Percentiles rank a stretch among this genome's conserved stretches.
Conservation (phyloP, 2,888 invertebrate genomes). For the Saturnia pavonia region DNA sequence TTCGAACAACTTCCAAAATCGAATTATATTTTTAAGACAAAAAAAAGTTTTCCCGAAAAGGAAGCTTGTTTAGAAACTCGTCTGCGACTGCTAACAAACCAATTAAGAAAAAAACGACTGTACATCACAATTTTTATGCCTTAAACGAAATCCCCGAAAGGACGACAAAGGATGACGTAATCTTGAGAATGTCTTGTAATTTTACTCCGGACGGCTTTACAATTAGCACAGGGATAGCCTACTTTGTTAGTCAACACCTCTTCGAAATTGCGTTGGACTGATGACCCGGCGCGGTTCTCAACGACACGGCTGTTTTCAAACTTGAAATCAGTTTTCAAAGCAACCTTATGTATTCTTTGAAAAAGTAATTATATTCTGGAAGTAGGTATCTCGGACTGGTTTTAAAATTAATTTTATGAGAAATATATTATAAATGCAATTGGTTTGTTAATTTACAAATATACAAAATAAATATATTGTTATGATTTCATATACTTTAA, state of each 20-base stretch:
- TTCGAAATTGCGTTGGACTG: slow-evolving; percentile 32
- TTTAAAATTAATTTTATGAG: slow-evolving; percentile 21
- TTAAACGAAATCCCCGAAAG: slow-evolving; percentile 30
- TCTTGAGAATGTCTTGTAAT: slow-evolving; percentile 44
- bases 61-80: slow-evolving; percentile 35
- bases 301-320: slow-evolving; percentile 32
- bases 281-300: slow-evolving; percentile 22
- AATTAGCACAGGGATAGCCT: slow-evolving; percentile 41
- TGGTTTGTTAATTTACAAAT: too few relatives aligned
- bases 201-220: slow-evolving; percentile 37
- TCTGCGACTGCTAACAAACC: slow-evolving; percentile 43
- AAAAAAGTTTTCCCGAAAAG: slow-evolving; percentile 32
- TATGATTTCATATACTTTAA: too few relatives aligned
- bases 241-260: slow-evolving; percentile 49
- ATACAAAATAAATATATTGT: too few relatives aligned
- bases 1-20: slow-evolving; percentile 31
- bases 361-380: slow-evolving; percentile 25
- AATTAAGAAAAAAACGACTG: slow-evolving; percentile 42
- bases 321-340: slow-evolving; percentile 41
- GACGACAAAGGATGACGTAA: slow-evolving; percentile 37
- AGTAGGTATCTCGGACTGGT: slow-evolving; percentile 19
- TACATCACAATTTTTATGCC: slow-evolving; percentile 28
- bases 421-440: neutral
- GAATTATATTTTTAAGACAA: slow-evolving; percentile 42
- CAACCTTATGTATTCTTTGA: slow-evolving; percentile 26